Evolutionary conservation across 92 coral and sea anemone species (phyloP), one percentile per base, ranked within the genome.

Genomic region (Diadumene lineata): DNA sequence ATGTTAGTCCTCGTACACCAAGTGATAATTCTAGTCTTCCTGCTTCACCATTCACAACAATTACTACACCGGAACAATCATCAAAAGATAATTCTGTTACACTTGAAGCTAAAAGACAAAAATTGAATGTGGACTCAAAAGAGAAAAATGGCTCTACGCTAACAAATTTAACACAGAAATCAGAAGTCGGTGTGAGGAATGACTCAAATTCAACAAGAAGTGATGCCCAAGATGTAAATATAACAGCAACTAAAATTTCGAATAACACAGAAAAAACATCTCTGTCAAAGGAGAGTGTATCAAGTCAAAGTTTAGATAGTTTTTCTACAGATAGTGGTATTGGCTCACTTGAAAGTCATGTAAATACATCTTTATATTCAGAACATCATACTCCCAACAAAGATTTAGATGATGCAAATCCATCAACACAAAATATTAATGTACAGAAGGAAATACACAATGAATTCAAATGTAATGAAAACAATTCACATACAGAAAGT

Each of bases 1-100:
- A 91, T 64, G 74, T 71, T 50, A 84, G 78, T n/a, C 79, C 97
- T 43, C 84, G 80, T 33, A 70, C 66, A 2, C 66, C 82, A 18
- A 51, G 56, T 3, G 58, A 65, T 34, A 24, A 51, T 28, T 18
- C 68, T 17, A 64, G 43, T 23, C 29, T 68, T 56, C 51, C 77
- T 7, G 66, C 67, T 10, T 18, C 70, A 13, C 62, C 66, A 13
- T 71, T 69, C 74, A 63, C 87, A 34, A 73, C 77, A 32, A 82
- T 74, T 46, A 31, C 34, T 64, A 44, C 34, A 17, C 24, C 74
- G 21, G 38, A 67, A 56, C 75, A 30, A 33, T 2, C 24, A 21
- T 18, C 67, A 9, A 51, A 74, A 46, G 70, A 74, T 26, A 31
- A 10, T 19, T 26, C 70, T 0, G 29, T 22, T 0, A 23, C 51